phyloP scores from a whole-genome alignment of 1,140 invertebrate genomes.

The Zaprionus gabonicus region DNA sequence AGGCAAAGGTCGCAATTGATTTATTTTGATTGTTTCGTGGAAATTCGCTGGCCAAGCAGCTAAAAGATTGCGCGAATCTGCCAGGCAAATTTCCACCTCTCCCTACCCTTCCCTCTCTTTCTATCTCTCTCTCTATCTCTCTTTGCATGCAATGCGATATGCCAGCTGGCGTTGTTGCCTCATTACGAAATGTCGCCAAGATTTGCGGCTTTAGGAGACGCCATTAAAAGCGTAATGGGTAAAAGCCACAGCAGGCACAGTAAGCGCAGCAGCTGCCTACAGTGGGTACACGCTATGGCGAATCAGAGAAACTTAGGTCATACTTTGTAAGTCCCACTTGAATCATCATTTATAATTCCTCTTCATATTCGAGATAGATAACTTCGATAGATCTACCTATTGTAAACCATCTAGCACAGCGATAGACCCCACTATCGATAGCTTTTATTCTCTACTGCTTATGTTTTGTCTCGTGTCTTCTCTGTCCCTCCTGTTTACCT shows the following conservation, averaged over 20 bases:
- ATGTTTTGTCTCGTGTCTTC: neutral
- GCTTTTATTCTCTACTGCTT: too few species aligned
- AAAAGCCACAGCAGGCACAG: constrained; percentile 33
- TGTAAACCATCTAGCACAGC: too few species aligned
- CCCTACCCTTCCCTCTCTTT: too few species aligned
- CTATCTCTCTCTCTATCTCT: neutral
- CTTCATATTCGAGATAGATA: neutral
- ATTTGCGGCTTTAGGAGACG: constrained; percentile 51
- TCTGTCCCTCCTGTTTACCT: neutral
- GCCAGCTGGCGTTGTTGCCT: constrained; percentile 23
- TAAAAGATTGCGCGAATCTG: constrained; percentile 28
- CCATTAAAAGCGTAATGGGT: constrained; percentile 51
- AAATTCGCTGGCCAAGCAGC: neutral
- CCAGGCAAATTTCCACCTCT: constrained; percentile 14
- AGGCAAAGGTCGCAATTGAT: constrained; percentile 35
- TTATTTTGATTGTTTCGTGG: constrained; percentile 5
- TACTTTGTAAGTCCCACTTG: neutral
- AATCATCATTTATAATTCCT: too few species aligned
- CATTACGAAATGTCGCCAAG: constrained; percentile 59
- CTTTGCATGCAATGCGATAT: constrained; percentile 4
- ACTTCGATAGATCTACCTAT: neutral
- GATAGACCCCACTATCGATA: neutral
- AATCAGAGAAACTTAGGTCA: too few species aligned
- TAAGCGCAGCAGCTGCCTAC: constrained; percentile 4
- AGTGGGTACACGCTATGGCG: neutral